Conservation (phyloP, 2,113 vertebrate species). For the Prochilodus magdalenae region DNA sequence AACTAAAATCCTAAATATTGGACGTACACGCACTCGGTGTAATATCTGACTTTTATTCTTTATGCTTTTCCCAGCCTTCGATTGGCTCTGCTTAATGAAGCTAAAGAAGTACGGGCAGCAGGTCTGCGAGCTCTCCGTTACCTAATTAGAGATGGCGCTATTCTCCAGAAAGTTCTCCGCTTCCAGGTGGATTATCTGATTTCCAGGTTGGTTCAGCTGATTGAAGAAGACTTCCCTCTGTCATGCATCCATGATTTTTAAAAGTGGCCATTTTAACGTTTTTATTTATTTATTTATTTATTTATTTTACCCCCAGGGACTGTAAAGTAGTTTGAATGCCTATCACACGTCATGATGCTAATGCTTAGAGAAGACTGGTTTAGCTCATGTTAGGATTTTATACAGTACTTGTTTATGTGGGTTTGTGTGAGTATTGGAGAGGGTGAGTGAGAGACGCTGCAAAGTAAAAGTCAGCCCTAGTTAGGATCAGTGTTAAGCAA, state of each 20-base stretch:
- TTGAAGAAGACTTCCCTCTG: not conserved
- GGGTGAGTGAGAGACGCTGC: not conserved
- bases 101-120: slow-evolving; percentile 97
- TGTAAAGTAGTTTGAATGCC: not conserved
- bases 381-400: slow-evolving; percentile 37
- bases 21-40: not conserved
- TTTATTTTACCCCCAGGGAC: no score
- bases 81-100: slow-evolving; percentile 95
- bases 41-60: not conserved
- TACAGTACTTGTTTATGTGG: slow-evolving; percentile 4
- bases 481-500: slow-evolving; percentile 36
- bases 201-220: slow-evolving; percentile 83
- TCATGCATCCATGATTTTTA: not conserved
- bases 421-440: slow-evolving; percentile 18
- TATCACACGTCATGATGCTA: slow-evolving; percentile 28
- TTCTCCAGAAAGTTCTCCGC: slow-evolving; percentile 94
- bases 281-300: no score
- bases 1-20: not conserved
- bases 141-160: slow-evolving; percentile 90
- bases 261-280: not conserved
- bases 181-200: slow-evolving; percentile 98
- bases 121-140: slow-evolving; percentile 94
- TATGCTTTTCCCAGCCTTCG: slow-evolving; percentile 81
- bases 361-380: slow-evolving; percentile 39
- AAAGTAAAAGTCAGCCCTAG: slow-evolving; percentile 28